A percentile compares a stretch with the other conserved stretches of the same genome.
These are phyloP conservation scores for Emys orbicularis DNA, from an alignment of 2,797 vertebrate genomes.

Conservation along the genomic window DNA sequence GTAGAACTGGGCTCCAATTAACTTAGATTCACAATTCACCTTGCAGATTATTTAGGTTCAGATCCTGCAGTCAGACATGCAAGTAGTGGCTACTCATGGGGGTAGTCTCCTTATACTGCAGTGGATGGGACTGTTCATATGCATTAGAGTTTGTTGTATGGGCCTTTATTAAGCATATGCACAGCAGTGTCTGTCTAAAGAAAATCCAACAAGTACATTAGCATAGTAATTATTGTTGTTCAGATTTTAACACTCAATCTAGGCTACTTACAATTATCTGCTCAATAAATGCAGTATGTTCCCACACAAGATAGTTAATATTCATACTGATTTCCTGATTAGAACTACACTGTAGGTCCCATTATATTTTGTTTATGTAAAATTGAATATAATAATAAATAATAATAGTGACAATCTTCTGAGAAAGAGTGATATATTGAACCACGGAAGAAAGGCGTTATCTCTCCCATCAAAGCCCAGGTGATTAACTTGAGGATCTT, in stretches of 20 bases:
- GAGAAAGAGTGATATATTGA: background rate
- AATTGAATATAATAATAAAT: background rate
- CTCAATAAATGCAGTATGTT: background rate
- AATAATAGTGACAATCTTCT: background rate
- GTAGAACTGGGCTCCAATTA: too few species aligned
- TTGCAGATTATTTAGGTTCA: background rate
- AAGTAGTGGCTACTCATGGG: background rate
- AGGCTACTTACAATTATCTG: background rate
- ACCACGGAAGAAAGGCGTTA: background rate
- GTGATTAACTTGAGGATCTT: slow-evolving; percentile 42
- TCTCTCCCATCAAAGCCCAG: background rate
- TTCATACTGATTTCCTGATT: background rate
- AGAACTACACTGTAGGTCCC: background rate
- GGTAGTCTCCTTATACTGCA: background rate
- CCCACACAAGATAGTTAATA: background rate
- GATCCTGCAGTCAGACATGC: background rate
- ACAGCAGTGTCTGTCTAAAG: background rate
- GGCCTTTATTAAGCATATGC: fast-evolving
- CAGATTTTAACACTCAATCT: background rate
- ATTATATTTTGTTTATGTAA: background rate
- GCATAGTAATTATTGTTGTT: background rate
- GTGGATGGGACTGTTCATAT: background rate
- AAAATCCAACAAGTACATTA: background rate
- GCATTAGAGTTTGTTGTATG: background rate
- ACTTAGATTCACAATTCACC: background rate